Evolutionary conservation across 2,797 vertebrate genomes (phyloP).

Genomic region (Gephyroberyx darwinii): DNA sequence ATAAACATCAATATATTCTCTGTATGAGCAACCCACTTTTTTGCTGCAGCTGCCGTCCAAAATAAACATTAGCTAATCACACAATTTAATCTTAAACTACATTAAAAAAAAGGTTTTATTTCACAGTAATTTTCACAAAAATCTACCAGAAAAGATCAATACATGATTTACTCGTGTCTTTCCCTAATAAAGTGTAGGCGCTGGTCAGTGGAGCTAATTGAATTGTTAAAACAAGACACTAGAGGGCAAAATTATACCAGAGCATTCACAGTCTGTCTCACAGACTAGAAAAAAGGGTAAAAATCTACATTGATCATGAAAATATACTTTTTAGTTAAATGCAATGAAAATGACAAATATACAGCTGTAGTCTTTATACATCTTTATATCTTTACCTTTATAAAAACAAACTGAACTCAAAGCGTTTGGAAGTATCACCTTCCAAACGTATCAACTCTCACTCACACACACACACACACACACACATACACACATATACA

Average conservation of each 20-base stretch:
- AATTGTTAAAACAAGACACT: conserved; percentile 1
- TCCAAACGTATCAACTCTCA: too few species aligned
- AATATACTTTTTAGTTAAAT: too few species aligned
- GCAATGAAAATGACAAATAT: too few species aligned
- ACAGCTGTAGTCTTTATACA: background rate
- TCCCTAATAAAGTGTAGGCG: background rate
- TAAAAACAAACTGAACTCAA: too few species aligned
- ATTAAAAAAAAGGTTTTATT: background rate
- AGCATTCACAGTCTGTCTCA: background rate
- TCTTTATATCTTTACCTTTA: too few species aligned
- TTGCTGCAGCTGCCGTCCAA: too few species aligned
- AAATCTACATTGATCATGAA: background rate
- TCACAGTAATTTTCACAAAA: background rate
- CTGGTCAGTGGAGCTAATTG: background rate
- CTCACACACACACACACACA: background rate
- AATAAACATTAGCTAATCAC: too few species aligned
- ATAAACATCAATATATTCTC: background rate
- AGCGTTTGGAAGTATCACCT: too few species aligned
- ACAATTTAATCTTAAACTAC: background rate
- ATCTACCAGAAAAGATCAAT: background rate
- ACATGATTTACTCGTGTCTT: background rate
- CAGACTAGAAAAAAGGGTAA: background rate
- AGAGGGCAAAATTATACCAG: background rate
- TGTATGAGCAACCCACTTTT: background rate
- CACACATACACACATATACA: background rate